Base-by-base conservation (phyloP, 2,797 vertebrate species). In the Manis javanica region DNA sequence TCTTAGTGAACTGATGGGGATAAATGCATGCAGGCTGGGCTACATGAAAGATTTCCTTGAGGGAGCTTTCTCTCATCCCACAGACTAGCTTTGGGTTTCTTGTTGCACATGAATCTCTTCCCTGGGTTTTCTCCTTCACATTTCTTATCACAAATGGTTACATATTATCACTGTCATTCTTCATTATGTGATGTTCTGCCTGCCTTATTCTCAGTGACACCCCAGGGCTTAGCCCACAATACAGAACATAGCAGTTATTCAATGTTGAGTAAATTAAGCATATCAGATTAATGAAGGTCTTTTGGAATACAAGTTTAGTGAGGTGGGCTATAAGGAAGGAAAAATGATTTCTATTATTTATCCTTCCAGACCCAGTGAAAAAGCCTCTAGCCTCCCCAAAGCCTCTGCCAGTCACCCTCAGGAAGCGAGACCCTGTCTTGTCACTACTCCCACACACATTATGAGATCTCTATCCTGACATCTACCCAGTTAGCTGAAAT, bases 1-100 rank as follows among this genome's bases (percentile, higher is more conserved):
- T 95, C 79, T 94, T 59, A 10, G 26, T 21, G 64, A 97, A 94
- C 85, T 92, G 85, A 82, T 78, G 79, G 61, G 51, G 75, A 72
- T 55, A 55, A 59, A 72, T 59, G 78, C 63, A 68, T 24, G 51
- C 84, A 34, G 34, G 49, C 31, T 83, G 1, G 1, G 21, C 37
- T 46, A 87, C 31, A 51, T 66, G 46, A 71, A 71, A 42, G 15
- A 87, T 66, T 87, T 86, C 49, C 85, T 78, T 83, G 68, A 83
- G 39, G 69, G 74, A 72, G 8, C 2, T 19, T 83, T 89, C 57
- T 51, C 24, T 46, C 26, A 26, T 68, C 19, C 61, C 59, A 61
- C n/a, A 92, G 55, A 46, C 68, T 21, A 86, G 53, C 53, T 87
- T 26, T 34, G 13, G 29, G 13, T 31, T 89, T 82, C 72, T 66